Evolutionary conservation across 2,797 vertebrate species (phyloP), one percentile per base, ranked within the genome.

Genomic region (Hipposideros larvatus): DNA sequence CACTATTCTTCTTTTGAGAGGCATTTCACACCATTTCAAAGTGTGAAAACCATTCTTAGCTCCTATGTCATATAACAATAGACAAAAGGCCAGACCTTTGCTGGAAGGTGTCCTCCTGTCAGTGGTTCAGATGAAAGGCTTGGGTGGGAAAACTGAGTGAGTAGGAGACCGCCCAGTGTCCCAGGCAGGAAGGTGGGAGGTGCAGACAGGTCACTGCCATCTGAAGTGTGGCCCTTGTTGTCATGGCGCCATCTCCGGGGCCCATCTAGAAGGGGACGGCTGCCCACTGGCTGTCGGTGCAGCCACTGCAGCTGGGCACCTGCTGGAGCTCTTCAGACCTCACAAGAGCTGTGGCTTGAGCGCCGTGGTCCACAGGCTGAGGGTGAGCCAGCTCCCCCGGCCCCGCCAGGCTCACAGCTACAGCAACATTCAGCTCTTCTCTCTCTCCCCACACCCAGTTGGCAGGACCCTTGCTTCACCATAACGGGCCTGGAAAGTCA

Each of bases 301-400:
- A 68, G 37, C 66, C 28, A 21, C 37, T 22, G 82, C 61, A 0
- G 37, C 57, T 26, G 14, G 55, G 37, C n/a, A 18, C 18, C 34
- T 1, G 0, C 7, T 3, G 28, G 13, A 71, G 73, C 82, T 22
- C 7, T 1, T 28, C 28, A 28, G 63, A 16, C 26, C 84, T 87
- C 77, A 9, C 3, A 2, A 34, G 77, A 80, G 55, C 21, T 13
- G 46, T 22, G 75, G 61, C 63, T 66, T n/a, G 24, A 9, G 26
- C 1, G 2, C 59, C 19, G 16, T 21, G 0, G 0, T n/a, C 48
- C 11, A 0, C 19, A 1, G 9, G 53, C 53, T 1, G 5, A 71
- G 59, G 11, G 18, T 2, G 31, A 71, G 18, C 70, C 55, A 34
- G 28, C 26, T 51, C 9, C n/a, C 6, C 26, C 37, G 37, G 37